A percentile compares a stretch with the other conserved stretches of the same genome.
These are phyloP conservation scores for Pararge aegeria DNA, from an alignment of 1,140 invertebrate species.

Conservation along the genomic window DNA sequence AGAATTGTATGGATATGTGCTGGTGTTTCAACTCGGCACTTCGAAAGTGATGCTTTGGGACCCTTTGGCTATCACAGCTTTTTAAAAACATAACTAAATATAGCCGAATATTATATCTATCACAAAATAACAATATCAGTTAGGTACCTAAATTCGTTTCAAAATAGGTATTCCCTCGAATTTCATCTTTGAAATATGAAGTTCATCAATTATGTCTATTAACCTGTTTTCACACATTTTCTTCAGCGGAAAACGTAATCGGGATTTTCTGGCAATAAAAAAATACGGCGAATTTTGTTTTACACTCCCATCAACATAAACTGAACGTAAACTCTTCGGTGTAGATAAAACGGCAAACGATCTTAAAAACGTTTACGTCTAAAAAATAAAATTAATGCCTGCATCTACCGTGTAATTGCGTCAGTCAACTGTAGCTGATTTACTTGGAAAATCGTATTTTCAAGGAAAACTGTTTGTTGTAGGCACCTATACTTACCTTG, in stretches of 20 bases:
- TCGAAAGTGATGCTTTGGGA: too few species aligned
- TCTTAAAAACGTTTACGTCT: conserved; percentile 4
- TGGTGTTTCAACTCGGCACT: too few species aligned
- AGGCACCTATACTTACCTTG: conserved; percentile 10
- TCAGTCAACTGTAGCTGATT: conserved; percentile 21
- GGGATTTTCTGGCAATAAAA: background rate
- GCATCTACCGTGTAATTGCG: conserved; percentile 27
- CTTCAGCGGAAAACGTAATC: background rate
- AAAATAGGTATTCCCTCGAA: background rate
- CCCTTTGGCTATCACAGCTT: too few species aligned
- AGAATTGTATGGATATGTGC: too few species aligned
- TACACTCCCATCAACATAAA: background rate
- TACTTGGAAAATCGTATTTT: conserved; percentile 33
- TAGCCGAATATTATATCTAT: too few species aligned
- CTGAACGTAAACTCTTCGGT: background rate
- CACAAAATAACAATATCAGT: too few species aligned
- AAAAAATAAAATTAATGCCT: conserved; percentile 28
- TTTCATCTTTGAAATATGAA: background rate
- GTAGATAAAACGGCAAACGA: conserved; percentile 6
- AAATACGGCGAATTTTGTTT: background rate
- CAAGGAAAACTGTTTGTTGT: conserved; percentile 24
- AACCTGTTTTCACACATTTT: background rate
- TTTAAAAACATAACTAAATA: too few species aligned
- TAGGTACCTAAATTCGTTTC: too few species aligned
- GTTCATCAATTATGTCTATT: background rate